phyloP scores from a whole-genome alignment of 2,113 vertebrate species.

The Melanerpes aurifrons region DNA sequence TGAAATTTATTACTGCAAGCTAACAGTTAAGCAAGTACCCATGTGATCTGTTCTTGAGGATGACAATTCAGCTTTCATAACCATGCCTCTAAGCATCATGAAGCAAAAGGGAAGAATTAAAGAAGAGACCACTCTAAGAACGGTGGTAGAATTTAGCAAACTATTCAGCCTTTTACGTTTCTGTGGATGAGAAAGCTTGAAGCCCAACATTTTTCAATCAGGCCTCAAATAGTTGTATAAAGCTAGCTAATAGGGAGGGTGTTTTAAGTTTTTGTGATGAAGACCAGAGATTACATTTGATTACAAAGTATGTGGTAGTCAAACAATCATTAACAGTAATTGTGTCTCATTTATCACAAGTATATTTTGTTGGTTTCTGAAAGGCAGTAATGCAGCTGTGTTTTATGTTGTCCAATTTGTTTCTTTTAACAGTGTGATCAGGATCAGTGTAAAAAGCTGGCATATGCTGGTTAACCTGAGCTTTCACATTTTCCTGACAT shows the following conservation, averaged over 20 bases:
- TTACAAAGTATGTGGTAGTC: neutral
- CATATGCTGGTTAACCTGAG: slow-evolving; percentile 97
- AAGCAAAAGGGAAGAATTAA: neutral
- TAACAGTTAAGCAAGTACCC: neutral
- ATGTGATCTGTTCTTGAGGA: neutral
- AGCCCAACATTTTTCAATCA: neutral
- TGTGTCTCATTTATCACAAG: neutral
- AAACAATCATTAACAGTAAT: slow-evolving; percentile 7
- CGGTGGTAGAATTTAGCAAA: neutral
- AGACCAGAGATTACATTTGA: neutral
- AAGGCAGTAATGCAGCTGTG: slow-evolving; percentile 6
- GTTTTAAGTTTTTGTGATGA: slow-evolving; percentile 2
- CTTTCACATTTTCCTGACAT: slow-evolving; percentile 92
- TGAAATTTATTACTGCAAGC: neutral
- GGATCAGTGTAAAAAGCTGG: slow-evolving; percentile 94
- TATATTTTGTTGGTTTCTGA: neutral
- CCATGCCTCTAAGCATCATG: neutral
- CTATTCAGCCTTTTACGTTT: neutral
- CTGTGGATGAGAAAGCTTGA: neutral
- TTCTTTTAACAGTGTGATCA: slow-evolving; percentile 74
- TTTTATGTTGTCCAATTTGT: neutral
- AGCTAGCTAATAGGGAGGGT: neutral
- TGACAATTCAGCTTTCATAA: neutral
- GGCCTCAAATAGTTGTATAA: neutral
- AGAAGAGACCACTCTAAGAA: neutral